A percentile compares a stretch with the other conserved stretches of the same genome.
These are phyloP conservation scores for Rhogogaster chlorosoma DNA, from an alignment of 2,888 invertebrate species.

Conservation along the genomic window DNA sequence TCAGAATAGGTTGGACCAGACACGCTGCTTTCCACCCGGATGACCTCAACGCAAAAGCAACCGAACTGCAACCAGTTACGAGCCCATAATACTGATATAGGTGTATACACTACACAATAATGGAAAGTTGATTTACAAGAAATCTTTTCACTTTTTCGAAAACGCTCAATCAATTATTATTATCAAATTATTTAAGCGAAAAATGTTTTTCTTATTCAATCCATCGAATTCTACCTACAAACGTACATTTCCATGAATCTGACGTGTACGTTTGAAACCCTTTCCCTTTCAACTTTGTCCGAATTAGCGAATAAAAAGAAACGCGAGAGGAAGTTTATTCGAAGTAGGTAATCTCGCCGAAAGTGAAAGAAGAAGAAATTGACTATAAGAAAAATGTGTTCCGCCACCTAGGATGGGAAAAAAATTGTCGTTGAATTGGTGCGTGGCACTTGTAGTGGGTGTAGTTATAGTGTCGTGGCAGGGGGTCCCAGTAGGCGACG, in stretches of 20 bases:
- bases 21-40: constrained; percentile 36
- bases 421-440: constrained; percentile 21
- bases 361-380: not conserved
- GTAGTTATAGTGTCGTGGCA: constrained; percentile 55
- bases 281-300: not conserved
- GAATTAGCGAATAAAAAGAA: not conserved
- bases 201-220: too few relatives aligned
- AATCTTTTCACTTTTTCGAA: not conserved
- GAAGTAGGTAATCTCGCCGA: not conserved
- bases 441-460: constrained; percentile 54
- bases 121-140: not conserved
- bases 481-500: constrained; percentile 58
- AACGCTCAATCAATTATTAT: not conserved
- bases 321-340: not conserved
- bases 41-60: constrained; percentile 34
- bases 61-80: not conserved
- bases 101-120: not conserved
- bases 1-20: constrained; percentile 22
- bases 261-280: too few relatives aligned
- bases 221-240: too few relatives aligned
- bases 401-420: not conserved
- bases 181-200: not conserved
- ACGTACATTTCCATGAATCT: too few relatives aligned
- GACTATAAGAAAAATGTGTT: not conserved
- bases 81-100: not conserved